Conservation (phyloP, 1,140 invertebrate genomes). For the Drosophila leontia region DNA sequence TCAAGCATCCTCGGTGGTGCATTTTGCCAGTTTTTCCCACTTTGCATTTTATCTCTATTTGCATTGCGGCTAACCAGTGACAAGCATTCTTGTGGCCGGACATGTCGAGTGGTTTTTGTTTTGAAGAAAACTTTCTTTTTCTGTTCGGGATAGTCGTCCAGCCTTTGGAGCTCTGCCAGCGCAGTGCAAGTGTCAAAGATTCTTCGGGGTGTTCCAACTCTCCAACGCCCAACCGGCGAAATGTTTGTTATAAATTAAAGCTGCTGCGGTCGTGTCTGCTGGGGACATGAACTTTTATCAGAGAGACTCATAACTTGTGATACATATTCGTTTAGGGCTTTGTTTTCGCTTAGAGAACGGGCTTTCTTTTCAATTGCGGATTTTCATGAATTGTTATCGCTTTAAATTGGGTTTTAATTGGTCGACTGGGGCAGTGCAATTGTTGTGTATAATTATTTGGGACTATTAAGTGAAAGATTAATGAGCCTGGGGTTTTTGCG, state of each 20-base stretch:
- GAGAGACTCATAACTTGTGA: slow-evolving; percentile 20
- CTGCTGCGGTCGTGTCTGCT: slow-evolving; percentile 43
- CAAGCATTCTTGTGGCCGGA: slow-evolving; percentile 49
- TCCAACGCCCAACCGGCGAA: slow-evolving; percentile 1
- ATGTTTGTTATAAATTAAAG: slow-evolving; percentile 58
- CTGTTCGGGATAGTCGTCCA: background rate
- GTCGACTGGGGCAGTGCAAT: slow-evolving; percentile 25
- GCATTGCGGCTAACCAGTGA: slow-evolving; percentile 54
- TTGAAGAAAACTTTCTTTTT: slow-evolving; percentile 52
- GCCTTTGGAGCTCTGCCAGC: slow-evolving; percentile 28
- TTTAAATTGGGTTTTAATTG: slow-evolving; percentile 51
- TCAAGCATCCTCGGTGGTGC: slow-evolving; percentile 34
- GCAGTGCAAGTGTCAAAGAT: slow-evolving; percentile 51
- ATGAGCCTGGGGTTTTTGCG: slow-evolving; percentile 51
- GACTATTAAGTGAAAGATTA: slow-evolving; percentile 58
- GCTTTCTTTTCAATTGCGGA: slow-evolving; percentile 37
- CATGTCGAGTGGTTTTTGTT: slow-evolving; percentile 54
- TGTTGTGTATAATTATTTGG: slow-evolving; percentile 49
- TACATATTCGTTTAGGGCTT: background rate
- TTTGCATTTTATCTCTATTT: slow-evolving; percentile 57
- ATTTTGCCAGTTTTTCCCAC: slow-evolving; percentile 51
- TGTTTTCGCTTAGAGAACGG: slow-evolving; percentile 34
- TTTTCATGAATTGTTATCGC: slow-evolving; percentile 52
- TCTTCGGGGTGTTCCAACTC: slow-evolving; percentile 4
- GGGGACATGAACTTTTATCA: slow-evolving; percentile 45